Conservation (phyloP, 2,888 invertebrate genomes). For the Habroteleia sp. region DNA sequence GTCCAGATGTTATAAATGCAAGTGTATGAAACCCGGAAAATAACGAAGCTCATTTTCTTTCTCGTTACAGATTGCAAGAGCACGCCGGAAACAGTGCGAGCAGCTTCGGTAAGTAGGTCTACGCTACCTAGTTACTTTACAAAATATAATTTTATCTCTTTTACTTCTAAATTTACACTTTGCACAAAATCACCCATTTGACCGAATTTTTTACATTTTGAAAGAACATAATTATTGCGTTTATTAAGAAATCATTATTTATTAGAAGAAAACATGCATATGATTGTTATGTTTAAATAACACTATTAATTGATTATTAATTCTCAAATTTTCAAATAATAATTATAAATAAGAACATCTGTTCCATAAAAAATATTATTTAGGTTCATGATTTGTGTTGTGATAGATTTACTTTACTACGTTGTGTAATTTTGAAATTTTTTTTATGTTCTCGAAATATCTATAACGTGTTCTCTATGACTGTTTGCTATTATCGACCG, state of each 20-base stretch:
- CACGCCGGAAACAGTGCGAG: conserved; percentile 63
- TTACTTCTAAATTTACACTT: conserved; percentile 47
- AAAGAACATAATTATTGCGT: no score
- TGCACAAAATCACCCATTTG: conserved; percentile 29
- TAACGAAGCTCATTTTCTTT: conserved; percentile 65
- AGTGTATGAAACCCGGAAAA: conserved; percentile 63
- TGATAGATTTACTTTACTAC: no score
- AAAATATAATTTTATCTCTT: conserved; percentile 54
- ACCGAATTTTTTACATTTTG: conserved; percentile 9
- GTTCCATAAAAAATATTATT: no score
- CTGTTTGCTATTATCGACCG: conserved; percentile 8
- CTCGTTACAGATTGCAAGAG: conserved; percentile 65
- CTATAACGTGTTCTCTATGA: neutral
- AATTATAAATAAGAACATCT: no score
- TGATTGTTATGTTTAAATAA: no score
- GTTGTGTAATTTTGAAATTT: no score
- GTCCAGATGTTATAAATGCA: conserved; percentile 63
- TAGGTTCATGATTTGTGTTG: no score
- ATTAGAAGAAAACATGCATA: no score
- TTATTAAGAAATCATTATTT: no score
- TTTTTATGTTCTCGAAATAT: neutral
- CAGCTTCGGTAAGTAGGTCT: conserved; percentile 64
- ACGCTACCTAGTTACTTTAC: conserved; percentile 54
- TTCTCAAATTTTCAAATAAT: no score
- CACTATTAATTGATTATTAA: no score